Base-by-base conservation (phyloP, 2,888 invertebrate genomes). In the Watsonalla cultraria region DNA sequence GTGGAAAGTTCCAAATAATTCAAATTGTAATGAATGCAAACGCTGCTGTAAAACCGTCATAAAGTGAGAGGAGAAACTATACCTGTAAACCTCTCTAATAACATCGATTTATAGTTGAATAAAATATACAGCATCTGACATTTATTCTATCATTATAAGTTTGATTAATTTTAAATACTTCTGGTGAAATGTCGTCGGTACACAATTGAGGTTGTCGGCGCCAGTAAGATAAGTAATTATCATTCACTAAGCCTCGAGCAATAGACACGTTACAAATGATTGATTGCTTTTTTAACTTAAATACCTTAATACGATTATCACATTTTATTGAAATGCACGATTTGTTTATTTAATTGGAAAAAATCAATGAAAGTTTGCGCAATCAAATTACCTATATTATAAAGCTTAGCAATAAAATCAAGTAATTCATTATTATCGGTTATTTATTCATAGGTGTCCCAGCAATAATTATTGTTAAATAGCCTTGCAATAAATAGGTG, bases 361-460 rank as follows among this genome's bases (percentile, higher is more conserved):
- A 53, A 55, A 55, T 54, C 55, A 56, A 55, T 60, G 56, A 64
- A 69, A 65, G 60, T 61, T 51, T 59, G 72, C 70, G 70, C 79
- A 75, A 77, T 69, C 72, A 65, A 70, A 67, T 47, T 47, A 15
- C 50, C 70, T 70, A 72, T 66, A 63, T 69, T 64, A 69, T 74
- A 74, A 72, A 66, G 59, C 51, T 60, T 56, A 42, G 42, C 11
- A 42, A 42, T 42, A 42, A 42, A 11, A 42, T 11, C 42, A 5
- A 11, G 5, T 42, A 11, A 42, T 42, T 11, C 11, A 42, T 11
- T 8, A 11, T 42, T 11, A 42, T 8, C 11, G 5, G 11, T 11
- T 5, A 42, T 11, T 42, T 42, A 42, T 42, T 42, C 42, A 42
- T 11, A 42, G 42, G 11, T 11, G 42, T 42, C 6, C 9, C 42